Evolutionary conservation across 1,140 invertebrate species (phyloP).

Genomic region (Diachasma alloeum): DNA sequence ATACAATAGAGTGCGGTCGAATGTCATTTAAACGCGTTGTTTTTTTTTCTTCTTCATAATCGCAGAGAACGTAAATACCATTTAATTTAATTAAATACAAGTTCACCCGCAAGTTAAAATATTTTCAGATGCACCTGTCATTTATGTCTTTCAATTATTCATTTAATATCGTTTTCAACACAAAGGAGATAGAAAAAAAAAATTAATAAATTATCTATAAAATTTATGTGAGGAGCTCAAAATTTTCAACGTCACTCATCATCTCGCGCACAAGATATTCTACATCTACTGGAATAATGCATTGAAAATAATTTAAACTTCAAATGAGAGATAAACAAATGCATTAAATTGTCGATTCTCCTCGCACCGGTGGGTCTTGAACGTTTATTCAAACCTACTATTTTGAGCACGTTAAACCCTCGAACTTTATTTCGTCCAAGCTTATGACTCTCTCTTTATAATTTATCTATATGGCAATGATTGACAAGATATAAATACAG

Average conservation of each 20-base stretch:
- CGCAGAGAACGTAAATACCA: neutral
- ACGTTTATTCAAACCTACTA: conserved; percentile 41
- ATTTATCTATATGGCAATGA: conserved; percentile 44
- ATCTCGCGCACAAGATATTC: neutral
- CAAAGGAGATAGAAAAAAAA: neutral
- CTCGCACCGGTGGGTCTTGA: conserved; percentile 18
- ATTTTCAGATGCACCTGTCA: neutral
- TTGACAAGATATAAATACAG: conserved; percentile 46
- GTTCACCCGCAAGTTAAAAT: neutral
- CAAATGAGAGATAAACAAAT: neutral
- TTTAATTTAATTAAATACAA: neutral
- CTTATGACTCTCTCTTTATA: neutral
- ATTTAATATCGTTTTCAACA: neutral
- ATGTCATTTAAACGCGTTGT: neutral
- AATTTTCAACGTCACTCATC: neutral
- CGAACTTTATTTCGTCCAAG: neutral
- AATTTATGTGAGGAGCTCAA: neutral
- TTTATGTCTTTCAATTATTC: neutral
- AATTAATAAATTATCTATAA: neutral
- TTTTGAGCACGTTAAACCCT: conserved; percentile 39
- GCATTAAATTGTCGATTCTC: neutral
- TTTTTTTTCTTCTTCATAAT: neutral
- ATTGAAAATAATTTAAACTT: neutral
- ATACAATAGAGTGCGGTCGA: conserved; percentile 8
- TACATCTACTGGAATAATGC: neutral